Evolutionary conservation across 37 sponge, comb jelly and placozoan species (phyloP), one percentile per base, ranked within the genome.

Genomic region (Crambe crambe): DNA sequence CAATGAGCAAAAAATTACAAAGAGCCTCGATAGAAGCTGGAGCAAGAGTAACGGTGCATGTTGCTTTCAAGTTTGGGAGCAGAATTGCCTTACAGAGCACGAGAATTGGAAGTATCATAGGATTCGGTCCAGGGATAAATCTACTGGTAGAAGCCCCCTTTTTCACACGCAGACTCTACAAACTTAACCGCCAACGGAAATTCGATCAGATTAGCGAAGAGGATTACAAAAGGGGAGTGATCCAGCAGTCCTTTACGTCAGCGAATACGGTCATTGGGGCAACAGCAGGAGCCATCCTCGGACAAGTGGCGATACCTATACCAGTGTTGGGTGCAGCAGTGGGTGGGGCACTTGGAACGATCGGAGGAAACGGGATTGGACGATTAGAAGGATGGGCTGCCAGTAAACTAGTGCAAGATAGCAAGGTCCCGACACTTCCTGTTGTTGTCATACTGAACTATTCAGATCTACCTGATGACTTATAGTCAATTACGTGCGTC

Each of bases 271-370:
- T 74, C 26, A 42, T 54, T 35, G 83, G 83, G 5, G 75, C 40
- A 36, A 42, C 69, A 41, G 66, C 54, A 2, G 83, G 83, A 38
- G 83, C 75, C n/a, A 51, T 74, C 3, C 0, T 74, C 29, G 83
- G 83, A 27, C 83, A 82, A 36, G 37, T 66, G 0, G 83, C 57
- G 0, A 74, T 82, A 22, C 83, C 83, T 26, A 34, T 82, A 26
- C 83, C 83, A 43, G 26, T 62, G 9, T 23, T 82, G 9, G 83
- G 83, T 1, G 83, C 67, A 44, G 83, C 75, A 73, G 67, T 82
- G 43, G 83, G 83, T 64, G 67, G 65, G 39, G 56, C 62, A 4
- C 0, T 62, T n/a, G 83, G 83, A 3, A 23, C 51, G 5, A 38
- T 71, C 3, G 51, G 39, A 44, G 83, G 83, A 26, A 42, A 74